Evolutionary conservation across 1,140 invertebrate species (phyloP).

Genomic region (Megalopta genalis): DNA sequence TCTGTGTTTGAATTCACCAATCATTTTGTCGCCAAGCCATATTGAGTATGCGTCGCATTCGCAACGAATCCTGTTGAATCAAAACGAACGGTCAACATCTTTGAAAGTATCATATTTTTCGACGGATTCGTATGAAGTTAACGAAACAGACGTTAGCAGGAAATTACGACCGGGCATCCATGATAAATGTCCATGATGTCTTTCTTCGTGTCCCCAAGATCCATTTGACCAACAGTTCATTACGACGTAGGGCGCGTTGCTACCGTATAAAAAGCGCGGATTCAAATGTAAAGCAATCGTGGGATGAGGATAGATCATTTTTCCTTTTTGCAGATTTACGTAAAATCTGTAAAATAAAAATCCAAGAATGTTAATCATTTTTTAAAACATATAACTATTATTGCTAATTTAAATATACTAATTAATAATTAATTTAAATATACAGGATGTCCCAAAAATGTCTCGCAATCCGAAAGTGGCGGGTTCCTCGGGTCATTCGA

Average conservation of each 20-base stretch:
- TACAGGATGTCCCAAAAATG: too few species aligned
- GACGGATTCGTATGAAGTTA: neutral
- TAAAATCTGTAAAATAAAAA: slow-evolving; percentile 81
- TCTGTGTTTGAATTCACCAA: slow-evolving; percentile 75
- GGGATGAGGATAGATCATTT: slow-evolving; percentile 83
- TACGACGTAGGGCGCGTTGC: slow-evolving; percentile 71
- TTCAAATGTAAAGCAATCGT: slow-evolving; percentile 84
- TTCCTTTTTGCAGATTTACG: slow-evolving; percentile 85
- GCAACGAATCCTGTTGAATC: slow-evolving; percentile 69
- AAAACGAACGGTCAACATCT: neutral
- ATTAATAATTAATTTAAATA: too few species aligned
- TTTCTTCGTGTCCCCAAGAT: slow-evolving; percentile 75
- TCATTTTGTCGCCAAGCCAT: slow-evolving; percentile 75
- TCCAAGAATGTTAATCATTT: neutral
- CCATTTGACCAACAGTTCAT: slow-evolving; percentile 78
- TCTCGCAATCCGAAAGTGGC: too few species aligned
- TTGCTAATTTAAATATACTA: neutral
- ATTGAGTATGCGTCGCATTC: slow-evolving; percentile 72
- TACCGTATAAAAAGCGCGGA: slow-evolving; percentile 81
- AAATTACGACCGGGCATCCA: slow-evolving; percentile 78
- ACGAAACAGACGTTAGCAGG: slow-evolving; percentile 69
- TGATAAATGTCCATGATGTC: slow-evolving; percentile 74
- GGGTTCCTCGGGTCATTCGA: too few species aligned
- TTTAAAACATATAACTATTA: neutral
- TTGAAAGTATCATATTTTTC: neutral